Evolutionary conservation across 2,797 vertebrate species (phyloP).

Genomic region (Synaphobranchus kaupii): DNA sequence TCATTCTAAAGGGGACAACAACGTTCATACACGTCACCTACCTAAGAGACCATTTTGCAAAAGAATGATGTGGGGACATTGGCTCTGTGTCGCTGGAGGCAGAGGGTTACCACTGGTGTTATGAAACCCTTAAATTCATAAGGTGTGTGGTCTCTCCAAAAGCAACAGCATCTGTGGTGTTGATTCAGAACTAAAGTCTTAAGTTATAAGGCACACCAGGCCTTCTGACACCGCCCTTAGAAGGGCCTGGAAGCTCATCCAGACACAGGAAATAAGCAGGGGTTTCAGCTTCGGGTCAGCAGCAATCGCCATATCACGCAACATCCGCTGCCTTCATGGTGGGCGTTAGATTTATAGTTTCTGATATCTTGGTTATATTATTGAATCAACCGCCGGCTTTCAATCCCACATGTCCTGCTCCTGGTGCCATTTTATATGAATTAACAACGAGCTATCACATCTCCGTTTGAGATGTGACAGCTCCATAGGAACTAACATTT

Average conservation of each 20-base stretch:
- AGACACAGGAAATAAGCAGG: conserved; percentile 30
- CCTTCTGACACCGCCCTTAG: conserved; percentile 31
- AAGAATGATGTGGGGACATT: too few relatives aligned
- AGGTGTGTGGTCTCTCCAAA: background rate
- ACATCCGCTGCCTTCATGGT: background rate
- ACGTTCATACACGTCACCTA: too few relatives aligned
- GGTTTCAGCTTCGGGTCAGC: conserved; percentile 29
- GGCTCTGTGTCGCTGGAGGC: background rate
- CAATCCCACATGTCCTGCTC: background rate
- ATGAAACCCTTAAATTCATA: background rate
- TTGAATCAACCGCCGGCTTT: background rate
- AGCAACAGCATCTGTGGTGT: background rate
- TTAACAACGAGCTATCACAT: background rate
- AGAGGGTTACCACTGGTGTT: background rate
- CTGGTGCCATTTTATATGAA: background rate
- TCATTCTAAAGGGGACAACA: background rate
- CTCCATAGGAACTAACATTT: background rate
- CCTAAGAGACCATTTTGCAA: background rate
- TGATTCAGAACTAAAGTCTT: background rate
- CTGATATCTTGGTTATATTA: background rate
- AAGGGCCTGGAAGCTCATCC: conserved; percentile 4
- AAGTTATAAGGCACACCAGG: background rate
- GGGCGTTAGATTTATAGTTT: background rate
- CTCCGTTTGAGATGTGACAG: background rate
- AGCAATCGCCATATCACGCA: background rate